Conservation (phyloP, 2,888 invertebrate species). For the Drosophila neotestacea region DNA sequence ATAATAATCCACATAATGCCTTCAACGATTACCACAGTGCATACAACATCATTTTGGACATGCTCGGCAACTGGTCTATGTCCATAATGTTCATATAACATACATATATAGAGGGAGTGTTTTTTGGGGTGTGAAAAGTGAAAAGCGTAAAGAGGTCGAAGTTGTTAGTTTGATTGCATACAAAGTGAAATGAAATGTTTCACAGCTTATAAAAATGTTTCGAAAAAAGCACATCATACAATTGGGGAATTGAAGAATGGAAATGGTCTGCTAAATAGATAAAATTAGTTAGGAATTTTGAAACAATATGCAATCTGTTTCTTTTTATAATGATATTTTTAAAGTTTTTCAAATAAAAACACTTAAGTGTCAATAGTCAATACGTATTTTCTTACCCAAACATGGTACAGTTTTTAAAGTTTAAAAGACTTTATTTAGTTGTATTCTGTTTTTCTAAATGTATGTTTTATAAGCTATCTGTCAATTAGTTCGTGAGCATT, state of each 20-base stretch:
- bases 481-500: background rate
- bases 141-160: slow-evolving; percentile 52
- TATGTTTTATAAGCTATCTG: background rate
- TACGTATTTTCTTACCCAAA: too few species aligned
- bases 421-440: background rate
- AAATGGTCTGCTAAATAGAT: slow-evolving; percentile 7
- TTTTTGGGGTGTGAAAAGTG: slow-evolving; percentile 26
- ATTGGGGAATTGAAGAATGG: slow-evolving; percentile 4
- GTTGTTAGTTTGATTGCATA: slow-evolving; percentile 53
- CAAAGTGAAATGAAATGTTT: slow-evolving; percentile 58
- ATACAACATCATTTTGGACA: slow-evolving; percentile 46
- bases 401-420: background rate
- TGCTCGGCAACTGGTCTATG: slow-evolving; percentile 21
- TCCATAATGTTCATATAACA: slow-evolving; percentile 23
- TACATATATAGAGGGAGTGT: background rate
- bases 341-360: too few species aligned
- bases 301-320: slow-evolving; percentile 7
- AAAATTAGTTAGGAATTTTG: background rate
- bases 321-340: background rate
- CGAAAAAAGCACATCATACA: slow-evolving; percentile 5
- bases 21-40: slow-evolving; percentile 31
- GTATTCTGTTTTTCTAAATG: background rate
- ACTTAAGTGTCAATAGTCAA: too few species aligned
- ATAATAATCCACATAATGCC: slow-evolving; percentile 49
- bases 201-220: slow-evolving; percentile 35